Evolutionary conservation across 1,140 invertebrate species (phyloP), one percentile per base, ranked within the genome.

Genomic region (Steinernema khuongi): DNA sequence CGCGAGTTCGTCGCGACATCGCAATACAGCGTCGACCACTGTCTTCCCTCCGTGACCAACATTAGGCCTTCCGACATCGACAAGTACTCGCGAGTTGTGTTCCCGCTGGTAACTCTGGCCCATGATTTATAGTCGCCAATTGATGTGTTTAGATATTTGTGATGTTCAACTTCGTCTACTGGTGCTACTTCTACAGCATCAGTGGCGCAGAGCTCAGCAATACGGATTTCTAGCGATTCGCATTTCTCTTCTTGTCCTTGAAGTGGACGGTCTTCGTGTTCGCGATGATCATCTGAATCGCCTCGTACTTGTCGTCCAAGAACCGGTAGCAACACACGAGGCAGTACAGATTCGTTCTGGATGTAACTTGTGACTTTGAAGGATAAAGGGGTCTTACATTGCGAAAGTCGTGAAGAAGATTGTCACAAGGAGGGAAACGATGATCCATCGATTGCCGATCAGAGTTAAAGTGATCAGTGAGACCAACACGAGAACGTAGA

Each of bases 121-220:
- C 18, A 7, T 2, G 7, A 11, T 41, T n/a, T n/a, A 41, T 41
- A 7, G 7, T 7, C n/a, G 7, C 36, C n/a, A 11, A 41, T 41
- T 41, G 7, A 41, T 11, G 2, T 60, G 14, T 60, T 67, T 70
- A 77, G 76, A 68, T 77, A 31, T 96, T 96, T 88, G 92, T 95
- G 77, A 94, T 93, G 87, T 96, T 96, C 89, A 96, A 96, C 87
- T 90, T 96, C 70, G 95, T 94, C 93, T 96, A 96, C 87, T 96
- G 94, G 94, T 94, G 95, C 86, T 95, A 96, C 81, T 96, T 96
- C 85, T 88, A 96, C 78, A 93, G 95, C 89, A 94, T 96, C 84
- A 94, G 92, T 29, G 50, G 50, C 22, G 50, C 50, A 4, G 74
- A 77, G 29, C 18, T 60, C 43, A 43, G 22, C 50, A 75, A 68